Evolutionary conservation across 1,140 invertebrate species (phyloP).

Genomic region (Anastrepha obliqua): DNA sequence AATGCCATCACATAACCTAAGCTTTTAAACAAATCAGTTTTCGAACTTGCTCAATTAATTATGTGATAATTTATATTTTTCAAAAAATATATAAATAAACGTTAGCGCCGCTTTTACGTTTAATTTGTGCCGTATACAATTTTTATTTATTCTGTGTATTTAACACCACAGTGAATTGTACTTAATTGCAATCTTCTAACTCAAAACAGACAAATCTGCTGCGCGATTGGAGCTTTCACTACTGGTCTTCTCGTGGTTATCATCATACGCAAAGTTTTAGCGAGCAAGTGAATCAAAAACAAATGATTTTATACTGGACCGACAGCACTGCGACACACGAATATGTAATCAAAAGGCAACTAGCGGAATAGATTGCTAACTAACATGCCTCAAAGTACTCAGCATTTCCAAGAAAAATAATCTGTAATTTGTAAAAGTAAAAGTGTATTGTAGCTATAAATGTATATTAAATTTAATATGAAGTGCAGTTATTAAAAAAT

Average conservation of each 20-base stretch:
- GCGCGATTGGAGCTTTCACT: neutral
- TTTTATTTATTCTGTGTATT: neutral
- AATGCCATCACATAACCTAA: neutral
- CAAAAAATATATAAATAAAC: neutral
- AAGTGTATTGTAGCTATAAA: neutral
- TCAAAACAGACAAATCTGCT: constrained; percentile 7
- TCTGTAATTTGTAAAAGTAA: neutral
- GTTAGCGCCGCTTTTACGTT: neutral
- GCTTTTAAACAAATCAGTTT: neutral
- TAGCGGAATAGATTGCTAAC: too few species aligned
- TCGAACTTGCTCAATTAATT: neutral
- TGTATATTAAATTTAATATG: neutral
- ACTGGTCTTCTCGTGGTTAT: neutral
- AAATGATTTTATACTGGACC: neutral
- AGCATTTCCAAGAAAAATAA: neutral
- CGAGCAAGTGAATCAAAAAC: neutral
- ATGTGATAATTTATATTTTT: neutral
- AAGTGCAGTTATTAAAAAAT: neutral
- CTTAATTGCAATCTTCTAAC: neutral
- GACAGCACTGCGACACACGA: neutral
- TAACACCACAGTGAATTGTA: neutral
- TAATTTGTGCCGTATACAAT: constrained; percentile 8
- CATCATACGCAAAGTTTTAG: neutral
- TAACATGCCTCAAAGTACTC: constrained; percentile 10
- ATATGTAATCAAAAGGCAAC: neutral